Evolutionary conservation across 2,888 invertebrate species (phyloP).

Genomic region (Rhodophaea formosa): DNA sequence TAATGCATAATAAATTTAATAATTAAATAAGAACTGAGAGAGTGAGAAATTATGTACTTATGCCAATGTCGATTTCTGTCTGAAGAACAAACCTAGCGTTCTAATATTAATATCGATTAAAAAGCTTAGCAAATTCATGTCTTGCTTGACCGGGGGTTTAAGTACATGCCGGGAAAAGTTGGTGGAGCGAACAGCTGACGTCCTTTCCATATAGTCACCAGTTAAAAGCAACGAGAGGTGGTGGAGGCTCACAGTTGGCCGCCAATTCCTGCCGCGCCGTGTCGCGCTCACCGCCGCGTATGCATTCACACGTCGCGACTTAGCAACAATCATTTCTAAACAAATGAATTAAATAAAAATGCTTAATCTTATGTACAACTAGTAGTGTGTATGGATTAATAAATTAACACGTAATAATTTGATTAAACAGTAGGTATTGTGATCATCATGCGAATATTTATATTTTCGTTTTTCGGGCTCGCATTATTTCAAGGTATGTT

Average conservation of each 20-base stretch:
- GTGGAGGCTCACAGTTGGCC: conserved; percentile 53
- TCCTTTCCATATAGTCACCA: conserved; percentile 54
- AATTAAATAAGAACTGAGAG: too few relatives aligned
- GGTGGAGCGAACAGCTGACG: conserved; percentile 60
- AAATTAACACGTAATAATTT: background rate
- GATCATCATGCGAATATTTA: conserved; percentile 37
- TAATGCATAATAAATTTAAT: too few relatives aligned
- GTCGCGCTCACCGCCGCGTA: conserved; percentile 35
- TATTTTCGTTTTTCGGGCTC: conserved; percentile 44
- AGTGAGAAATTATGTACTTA: too few relatives aligned
- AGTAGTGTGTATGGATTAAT: background rate
- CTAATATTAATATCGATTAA: background rate
- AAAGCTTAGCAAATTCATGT: background rate
- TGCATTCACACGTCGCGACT: conserved; percentile 3
- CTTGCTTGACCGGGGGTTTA: background rate
- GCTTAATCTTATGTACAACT: background rate
- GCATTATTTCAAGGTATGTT: conserved; percentile 63
- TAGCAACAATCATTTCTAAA: background rate
- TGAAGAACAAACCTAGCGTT: background rate
- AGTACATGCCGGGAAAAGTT: conserved; percentile 54
- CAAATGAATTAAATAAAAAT: background rate
- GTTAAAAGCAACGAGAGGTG: conserved; percentile 66
- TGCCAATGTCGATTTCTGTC: too few relatives aligned
- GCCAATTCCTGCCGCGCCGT: conserved; percentile 34
- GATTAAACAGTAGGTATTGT: conserved; percentile 17